Base-by-base conservation (phyloP, 2,888 invertebrate genomes). In the Pristionchus arcanus region DNA sequence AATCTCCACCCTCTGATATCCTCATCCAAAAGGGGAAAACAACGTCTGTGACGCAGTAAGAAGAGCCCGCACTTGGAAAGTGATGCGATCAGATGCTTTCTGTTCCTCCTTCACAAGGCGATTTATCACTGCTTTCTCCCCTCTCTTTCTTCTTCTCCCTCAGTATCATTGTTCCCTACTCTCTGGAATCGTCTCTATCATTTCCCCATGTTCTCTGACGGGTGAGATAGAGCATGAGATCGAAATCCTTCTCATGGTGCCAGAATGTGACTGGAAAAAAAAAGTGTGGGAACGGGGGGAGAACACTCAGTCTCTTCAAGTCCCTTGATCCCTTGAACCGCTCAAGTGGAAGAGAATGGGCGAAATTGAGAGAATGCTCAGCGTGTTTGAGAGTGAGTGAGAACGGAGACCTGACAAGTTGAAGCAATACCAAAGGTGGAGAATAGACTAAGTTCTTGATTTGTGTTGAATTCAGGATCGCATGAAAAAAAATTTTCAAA, bases 51-150 rank as follows among this genome's bases (percentile, higher is more conserved):
- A 74, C 74, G 74, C 74, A 74, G 37, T 37, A 74, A 37, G 37
- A 34, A 37, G 31, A n/a, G 37, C 74, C 42, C 42, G 42, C 42
- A 49, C 42, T 49, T 49, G 37, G 21, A 28, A 37, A 74, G 74
- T 74, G 74, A 74, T 74, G 74, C 74, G 74, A 74, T 71, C 71
- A 71, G 11, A 11, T 74, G 68, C 31, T 68, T 34, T 68, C 31
- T 68, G 68, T 68, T 68, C 68, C 68, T 31, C 68, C 15, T 11
- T 13, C 28, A 13, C 25, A 68, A n/a, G n/a, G n/a, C n/a, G n/a
- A n/a, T 68, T 31, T 68, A 68, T 68, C 68, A 68, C 68, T 68
- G 74, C 74, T 15, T 74, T 34, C 74, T n/a, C n/a, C n/a, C n/a
- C n/a, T n/a, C n/a, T 71, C 34, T n/a, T 74, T 68, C 68, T 68